These are phyloP conservation scores for Pedionomus torquatus DNA, from an alignment of 2,113 vertebrate species.

Conservation along the genomic window DNA sequence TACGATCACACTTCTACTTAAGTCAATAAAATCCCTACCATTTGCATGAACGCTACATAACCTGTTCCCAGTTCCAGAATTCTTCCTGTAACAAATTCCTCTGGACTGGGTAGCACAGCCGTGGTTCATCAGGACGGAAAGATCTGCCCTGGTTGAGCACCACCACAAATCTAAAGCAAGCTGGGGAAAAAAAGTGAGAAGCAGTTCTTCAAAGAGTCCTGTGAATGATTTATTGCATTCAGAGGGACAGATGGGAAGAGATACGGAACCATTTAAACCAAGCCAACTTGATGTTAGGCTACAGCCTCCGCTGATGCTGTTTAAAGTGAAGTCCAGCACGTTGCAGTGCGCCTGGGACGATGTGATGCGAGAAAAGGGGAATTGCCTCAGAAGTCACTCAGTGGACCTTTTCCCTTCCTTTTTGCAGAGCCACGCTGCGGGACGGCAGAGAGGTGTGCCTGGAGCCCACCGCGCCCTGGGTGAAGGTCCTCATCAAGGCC, in stretches of 20 bases:
- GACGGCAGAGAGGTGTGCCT: conserved; percentile 58
- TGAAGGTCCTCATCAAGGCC: conserved; percentile 56
- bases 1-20: background rate
- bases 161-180: background rate
- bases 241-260: background rate
- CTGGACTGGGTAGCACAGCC: background rate
- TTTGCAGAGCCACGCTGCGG: conserved; percentile 65
- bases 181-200: background rate
- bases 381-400: background rate
- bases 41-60: background rate
- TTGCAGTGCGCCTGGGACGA: background rate
- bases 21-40: background rate
- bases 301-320: background rate
- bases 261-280: background rate
- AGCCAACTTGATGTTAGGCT: background rate
- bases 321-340: background rate
- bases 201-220: background rate
- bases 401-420: background rate
- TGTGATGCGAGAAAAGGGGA: background rate
- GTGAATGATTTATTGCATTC: background rate
- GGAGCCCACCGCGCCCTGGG: conserved; percentile 71
- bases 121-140: background rate
- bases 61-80: background rate
- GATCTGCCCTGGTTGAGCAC: background rate
- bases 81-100: background rate